Base-by-base conservation (phyloP, 2,113 vertebrate genomes). In the Dicaeum eximium region DNA sequence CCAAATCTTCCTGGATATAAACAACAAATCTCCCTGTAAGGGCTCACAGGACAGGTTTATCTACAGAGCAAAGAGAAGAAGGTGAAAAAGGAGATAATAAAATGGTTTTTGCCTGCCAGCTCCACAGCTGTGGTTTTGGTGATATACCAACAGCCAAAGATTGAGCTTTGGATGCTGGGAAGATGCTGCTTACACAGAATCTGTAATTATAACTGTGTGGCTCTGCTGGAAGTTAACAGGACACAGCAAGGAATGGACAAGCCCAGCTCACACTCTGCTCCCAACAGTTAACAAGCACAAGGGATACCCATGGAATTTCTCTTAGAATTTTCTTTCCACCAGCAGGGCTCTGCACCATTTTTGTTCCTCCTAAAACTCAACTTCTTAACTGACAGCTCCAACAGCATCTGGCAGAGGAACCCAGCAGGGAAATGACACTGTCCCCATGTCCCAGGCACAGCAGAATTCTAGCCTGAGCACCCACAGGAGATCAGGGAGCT, bases 341-440 rank as follows among this genome's bases (percentile, higher is more conserved):
- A 38, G 6, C 38, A 90, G 75, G 9, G 72, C 31, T 74, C 28
- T n/a, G 13, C 4, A 2, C 17, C 25, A 3, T 7, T 16, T 73
- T 9, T 5, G 1, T 23, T 86, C 74, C 27, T 37, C 37, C 54
- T 35, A 15, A 28, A 62, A 54, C 25, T 10, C 1, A 0, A 8
- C 30, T 54, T 35, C 12, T 53, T 40, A 47, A 58, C 66, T 65
- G 40, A 8, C 51, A 53, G 70, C 54, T 60, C 70, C 4, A 1
- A 44, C 0, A 2, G 53, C 25, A 35, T 18, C 31, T 61, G 56
- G 31, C 23, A 35, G 24, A 75, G 51, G 42, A 37, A 7, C 4
- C 37, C 4, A 0, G 13, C 10, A 70, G 37, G 20, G 56, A 85
- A 37, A 11, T 0, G 0, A 47, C 33, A 10, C 38, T 3, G 7